Conservation (phyloP, 2,888 invertebrate species). For the Melolontha melolontha region DNA sequence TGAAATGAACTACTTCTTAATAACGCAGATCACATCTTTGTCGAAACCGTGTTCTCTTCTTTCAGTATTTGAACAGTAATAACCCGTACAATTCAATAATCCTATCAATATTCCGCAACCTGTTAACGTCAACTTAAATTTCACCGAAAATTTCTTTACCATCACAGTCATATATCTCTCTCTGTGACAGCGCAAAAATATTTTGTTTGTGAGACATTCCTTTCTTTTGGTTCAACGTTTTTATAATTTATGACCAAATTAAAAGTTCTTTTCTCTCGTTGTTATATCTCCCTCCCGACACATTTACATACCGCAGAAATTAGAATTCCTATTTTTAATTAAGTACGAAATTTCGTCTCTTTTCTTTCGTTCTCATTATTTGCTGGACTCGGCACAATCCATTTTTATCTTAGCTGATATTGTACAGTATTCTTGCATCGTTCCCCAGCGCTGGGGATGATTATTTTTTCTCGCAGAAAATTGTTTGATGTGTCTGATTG, state of each 20-base stretch:
- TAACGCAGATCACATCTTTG: too few species aligned
- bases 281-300: background rate
- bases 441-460: conserved; percentile 17
- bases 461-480: conserved; percentile 29
- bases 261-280: conserved; percentile 11
- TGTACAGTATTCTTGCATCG: background rate
- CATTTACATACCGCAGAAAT: conserved; percentile 29
- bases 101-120: too few species aligned
- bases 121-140: too few species aligned
- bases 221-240: background rate
- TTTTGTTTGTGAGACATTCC: background rate
- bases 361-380: background rate
- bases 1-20: too few species aligned
- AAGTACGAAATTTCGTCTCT: conserved; percentile 9
- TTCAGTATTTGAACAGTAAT: too few species aligned
- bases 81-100: too few species aligned
- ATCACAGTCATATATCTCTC: too few species aligned
- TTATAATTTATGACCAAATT: conserved; percentile 14
- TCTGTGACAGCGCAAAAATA: too few species aligned
- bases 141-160: too few species aligned
- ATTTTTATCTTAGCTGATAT: conserved; percentile 1
- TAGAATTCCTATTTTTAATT: conserved; percentile 27
- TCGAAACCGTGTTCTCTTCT: too few species aligned
- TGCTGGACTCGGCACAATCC: background rate
- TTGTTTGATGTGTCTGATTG: conserved; percentile 34